These are phyloP conservation scores for Sphaerophoria rueppellii DNA, from an alignment of 2,888 invertebrate genomes.

Conservation along the genomic window DNA sequence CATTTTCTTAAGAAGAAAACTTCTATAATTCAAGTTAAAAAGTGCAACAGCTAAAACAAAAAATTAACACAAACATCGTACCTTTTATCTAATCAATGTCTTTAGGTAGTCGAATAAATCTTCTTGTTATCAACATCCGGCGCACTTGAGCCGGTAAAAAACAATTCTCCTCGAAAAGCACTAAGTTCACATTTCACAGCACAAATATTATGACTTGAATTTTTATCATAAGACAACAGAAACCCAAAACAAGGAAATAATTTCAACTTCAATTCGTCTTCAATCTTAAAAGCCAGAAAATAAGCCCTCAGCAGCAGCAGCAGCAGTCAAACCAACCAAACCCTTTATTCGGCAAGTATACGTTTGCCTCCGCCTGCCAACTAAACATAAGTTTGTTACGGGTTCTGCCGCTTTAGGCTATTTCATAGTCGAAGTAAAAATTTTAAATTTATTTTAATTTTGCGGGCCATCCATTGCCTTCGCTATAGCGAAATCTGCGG, in stretches of 20 bases:
- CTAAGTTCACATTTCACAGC: conserved; percentile 9
- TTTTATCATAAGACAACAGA: conserved; percentile 42
- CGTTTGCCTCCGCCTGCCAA: background rate
- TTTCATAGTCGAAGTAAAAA: conserved; percentile 51
- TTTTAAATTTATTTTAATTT: conserved; percentile 67
- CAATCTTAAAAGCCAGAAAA: background rate
- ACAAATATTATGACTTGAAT: conserved; percentile 41
- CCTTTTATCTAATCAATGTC: no score
- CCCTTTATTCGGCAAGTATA: background rate
- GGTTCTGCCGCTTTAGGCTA: conserved; percentile 21
- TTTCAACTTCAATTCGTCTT: conserved; percentile 31
- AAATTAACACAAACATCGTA: no score
- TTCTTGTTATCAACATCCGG: background rate
- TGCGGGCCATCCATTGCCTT: conserved; percentile 10
- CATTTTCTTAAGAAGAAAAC: no score
- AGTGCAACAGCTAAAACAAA: no score
- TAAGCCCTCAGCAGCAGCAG: background rate
- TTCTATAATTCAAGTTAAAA: no score
- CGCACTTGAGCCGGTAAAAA: background rate
- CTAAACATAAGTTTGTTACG: conserved; percentile 9
- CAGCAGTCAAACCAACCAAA: background rate
- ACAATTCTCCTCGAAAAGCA: background rate
- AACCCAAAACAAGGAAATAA: conserved; percentile 1
- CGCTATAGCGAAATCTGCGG: background rate
- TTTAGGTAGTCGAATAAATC: no score